Percentiles rank a stretch among this genome's conserved stretches.
phyloP scores from a whole-genome alignment of 1,140 invertebrate species.

The Neodiprion virginianus region DNA sequence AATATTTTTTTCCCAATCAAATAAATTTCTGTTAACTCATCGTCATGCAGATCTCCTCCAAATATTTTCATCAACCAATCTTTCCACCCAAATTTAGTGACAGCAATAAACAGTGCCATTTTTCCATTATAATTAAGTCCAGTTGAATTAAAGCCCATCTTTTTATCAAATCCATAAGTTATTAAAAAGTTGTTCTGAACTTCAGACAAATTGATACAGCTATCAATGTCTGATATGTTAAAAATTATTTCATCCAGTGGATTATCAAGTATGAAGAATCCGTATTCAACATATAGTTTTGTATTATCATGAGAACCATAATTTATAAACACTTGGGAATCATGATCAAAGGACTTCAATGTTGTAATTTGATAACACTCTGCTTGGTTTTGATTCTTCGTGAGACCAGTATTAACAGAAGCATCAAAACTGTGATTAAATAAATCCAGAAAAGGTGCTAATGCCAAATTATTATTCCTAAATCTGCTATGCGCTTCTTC shows the following conservation, averaged over 20 bases:
- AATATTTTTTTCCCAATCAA: conserved; percentile 40
- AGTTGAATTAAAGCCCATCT: conserved; percentile 62
- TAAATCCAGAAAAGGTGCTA: conserved; percentile 81
- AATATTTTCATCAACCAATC: conserved; percentile 51
- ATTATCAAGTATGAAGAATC: conserved; percentile 73
- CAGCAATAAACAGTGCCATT: conserved; percentile 50
- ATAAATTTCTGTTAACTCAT: conserved; percentile 35
- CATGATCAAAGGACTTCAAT: conserved; percentile 54
- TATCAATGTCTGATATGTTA: conserved; percentile 56
- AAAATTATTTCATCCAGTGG: conserved; percentile 67
- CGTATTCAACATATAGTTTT: conserved; percentile 77
- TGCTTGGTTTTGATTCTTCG: conserved; percentile 48
- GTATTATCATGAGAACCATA: conserved; percentile 76
- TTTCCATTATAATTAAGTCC: conserved; percentile 65
- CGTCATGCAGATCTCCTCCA: conserved; percentile 37
- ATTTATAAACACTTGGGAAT: conserved; percentile 76
- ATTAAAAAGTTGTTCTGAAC: conserved; percentile 62
- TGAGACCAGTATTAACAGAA: conserved; percentile 60
- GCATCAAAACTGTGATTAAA: conserved; percentile 75
- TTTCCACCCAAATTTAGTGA: conserved; percentile 34
- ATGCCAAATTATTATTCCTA: conserved; percentile 65
- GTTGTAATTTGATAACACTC: conserved; percentile 66
- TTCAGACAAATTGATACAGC: conserved; percentile 41
- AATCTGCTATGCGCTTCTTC: conserved; percentile 42
- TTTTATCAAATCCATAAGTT: conserved; percentile 57